phyloP scores from a whole-genome alignment of 2,797 vertebrate genomes.

The Carcharodon carcharias region DNA sequence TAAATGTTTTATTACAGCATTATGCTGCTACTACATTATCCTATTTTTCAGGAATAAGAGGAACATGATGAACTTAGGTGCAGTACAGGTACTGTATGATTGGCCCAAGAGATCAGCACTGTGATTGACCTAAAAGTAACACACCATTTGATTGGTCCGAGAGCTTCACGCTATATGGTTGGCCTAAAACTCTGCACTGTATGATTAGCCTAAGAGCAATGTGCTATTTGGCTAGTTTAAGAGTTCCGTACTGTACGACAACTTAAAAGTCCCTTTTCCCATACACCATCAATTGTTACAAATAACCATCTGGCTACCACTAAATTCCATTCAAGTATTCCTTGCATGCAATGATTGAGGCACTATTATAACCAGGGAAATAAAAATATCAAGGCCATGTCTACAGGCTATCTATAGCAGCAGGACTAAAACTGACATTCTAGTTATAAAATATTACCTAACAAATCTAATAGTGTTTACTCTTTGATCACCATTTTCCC shows the following conservation, averaged over 20 bases:
- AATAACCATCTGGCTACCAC: not conserved
- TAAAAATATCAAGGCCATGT: not conserved
- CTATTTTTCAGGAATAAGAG: not conserved
- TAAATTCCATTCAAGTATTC: not conserved
- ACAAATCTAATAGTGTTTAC: not conserved
- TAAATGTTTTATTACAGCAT: slow-evolving; percentile 26
- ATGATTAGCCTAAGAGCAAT: not conserved
- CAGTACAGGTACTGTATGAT: not conserved
- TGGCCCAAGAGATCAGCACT: not conserved
- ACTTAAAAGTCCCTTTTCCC: not conserved
- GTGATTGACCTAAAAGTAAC: not conserved
- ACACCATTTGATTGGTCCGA: not conserved
- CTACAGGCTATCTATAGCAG: not conserved
- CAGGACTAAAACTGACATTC: not conserved
- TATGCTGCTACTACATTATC: not conserved
- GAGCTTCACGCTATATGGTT: not conserved
- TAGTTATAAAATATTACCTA: not conserved
- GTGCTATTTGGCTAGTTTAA: not conserved
- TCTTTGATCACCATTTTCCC: not conserved
- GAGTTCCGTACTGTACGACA: not conserved
- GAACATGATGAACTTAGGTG: not conserved
- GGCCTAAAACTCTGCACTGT: not conserved
- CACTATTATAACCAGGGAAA: not conserved
- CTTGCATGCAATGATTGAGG: not conserved
- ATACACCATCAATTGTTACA: not conserved